These are phyloP conservation scores for Sphinx pinastri DNA, from an alignment of 2,888 invertebrate genomes.

Conservation along the genomic window DNA sequence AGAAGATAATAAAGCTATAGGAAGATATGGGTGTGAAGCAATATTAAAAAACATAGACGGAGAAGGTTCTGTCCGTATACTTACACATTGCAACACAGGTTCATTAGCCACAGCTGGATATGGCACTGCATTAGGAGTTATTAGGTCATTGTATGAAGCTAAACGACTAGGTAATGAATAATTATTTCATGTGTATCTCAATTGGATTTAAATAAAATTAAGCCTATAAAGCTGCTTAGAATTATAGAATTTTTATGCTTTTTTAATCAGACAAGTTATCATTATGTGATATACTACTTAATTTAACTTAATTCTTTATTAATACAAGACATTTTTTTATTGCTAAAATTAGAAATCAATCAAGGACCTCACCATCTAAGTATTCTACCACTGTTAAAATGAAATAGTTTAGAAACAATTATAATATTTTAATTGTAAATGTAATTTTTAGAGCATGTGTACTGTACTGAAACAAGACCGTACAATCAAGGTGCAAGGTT, in stretches of 20 bases:
- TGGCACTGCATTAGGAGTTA: constrained; percentile 98
- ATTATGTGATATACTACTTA: too few relatives aligned
- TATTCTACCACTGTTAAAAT: too few relatives aligned
- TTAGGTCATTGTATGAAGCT: constrained; percentile 90
- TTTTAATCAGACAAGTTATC: too few relatives aligned
- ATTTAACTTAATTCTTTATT: too few relatives aligned
- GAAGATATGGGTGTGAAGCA: constrained; percentile 91
- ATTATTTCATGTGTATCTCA: too few relatives aligned
- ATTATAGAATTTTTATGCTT: too few relatives aligned
- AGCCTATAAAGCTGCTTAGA: too few relatives aligned
- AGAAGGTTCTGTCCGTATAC: constrained; percentile 87
- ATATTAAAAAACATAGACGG: constrained; percentile 86
- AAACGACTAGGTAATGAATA: constrained; percentile 86
- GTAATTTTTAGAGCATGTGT: constrained; percentile 89
- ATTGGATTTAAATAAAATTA: too few relatives aligned
- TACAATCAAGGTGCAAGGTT: constrained; percentile 98
- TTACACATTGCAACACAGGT: constrained; percentile 99
- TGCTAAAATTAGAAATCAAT: too few relatives aligned
- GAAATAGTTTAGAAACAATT: too few relatives aligned
- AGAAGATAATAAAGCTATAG: constrained; percentile 93
- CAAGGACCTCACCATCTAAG: too few relatives aligned
- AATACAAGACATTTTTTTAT: too few relatives aligned
- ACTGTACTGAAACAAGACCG: constrained; percentile 98
- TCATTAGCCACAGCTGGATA: constrained; percentile 98
- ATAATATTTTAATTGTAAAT: background rate